Conservation (phyloP, 1,140 invertebrate genomes). For the Drosophila tsacasi region DNA sequence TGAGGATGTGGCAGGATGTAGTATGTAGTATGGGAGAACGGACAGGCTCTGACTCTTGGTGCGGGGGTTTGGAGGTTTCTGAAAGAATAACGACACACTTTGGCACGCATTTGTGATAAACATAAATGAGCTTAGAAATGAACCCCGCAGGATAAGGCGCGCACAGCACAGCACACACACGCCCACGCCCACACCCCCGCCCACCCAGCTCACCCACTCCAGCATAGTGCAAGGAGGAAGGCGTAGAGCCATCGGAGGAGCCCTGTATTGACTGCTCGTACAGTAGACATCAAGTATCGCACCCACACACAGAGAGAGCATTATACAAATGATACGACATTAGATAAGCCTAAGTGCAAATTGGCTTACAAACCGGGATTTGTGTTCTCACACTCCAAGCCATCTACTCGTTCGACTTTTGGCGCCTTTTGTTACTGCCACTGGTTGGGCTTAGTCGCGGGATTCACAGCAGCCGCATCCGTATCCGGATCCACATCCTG, state of each 20-base stretch:
- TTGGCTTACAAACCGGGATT: slow-evolving; percentile 85
- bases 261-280: slow-evolving; percentile 49
- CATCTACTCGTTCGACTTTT: neutral
- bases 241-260: neutral
- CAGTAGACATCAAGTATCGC: slow-evolving; percentile 75
- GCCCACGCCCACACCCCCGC: neutral
- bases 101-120: slow-evolving; percentile 85
- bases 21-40: neutral
- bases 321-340: slow-evolving; percentile 85
- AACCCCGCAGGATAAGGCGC: slow-evolving; percentile 81
- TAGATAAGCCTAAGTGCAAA: slow-evolving; percentile 85
- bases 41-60: neutral
- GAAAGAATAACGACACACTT: slow-evolving; percentile 82
- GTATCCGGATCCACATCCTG: neutral
- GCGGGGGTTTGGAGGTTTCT: neutral
- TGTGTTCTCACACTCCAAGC: slow-evolving; percentile 51
- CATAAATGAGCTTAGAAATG: slow-evolving; percentile 85
- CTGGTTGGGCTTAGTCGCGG: slow-evolving; percentile 25
- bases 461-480: neutral
- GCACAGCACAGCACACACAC: slow-evolving; percentile 15
- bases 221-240: slow-evolving; percentile 37
- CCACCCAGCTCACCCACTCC: neutral
- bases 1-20: neutral
- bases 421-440: slow-evolving; percentile 15
- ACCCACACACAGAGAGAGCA: slow-evolving; percentile 60